Percentiles rank a stretch among this genome's conserved stretches.
These are phyloP conservation scores for Brachionus sp. DNA, from an alignment of 1,140 invertebrate genomes.

Conservation along the genomic window DNA sequence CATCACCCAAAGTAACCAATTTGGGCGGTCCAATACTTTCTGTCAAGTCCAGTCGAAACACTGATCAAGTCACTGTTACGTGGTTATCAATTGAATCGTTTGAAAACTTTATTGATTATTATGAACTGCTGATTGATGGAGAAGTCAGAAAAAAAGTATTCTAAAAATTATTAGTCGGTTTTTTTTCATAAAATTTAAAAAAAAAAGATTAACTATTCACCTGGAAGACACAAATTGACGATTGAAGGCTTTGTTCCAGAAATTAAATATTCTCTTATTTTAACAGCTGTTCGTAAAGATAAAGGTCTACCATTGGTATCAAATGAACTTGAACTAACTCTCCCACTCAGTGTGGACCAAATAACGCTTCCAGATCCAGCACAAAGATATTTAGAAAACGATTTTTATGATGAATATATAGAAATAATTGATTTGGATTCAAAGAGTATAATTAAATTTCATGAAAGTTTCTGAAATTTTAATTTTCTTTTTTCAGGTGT, in stretches of 20 bases:
- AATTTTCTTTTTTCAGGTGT: background rate
- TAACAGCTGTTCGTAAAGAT: constrained; percentile 52
- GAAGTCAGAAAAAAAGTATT: constrained; percentile 53
- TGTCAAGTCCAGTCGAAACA: constrained; percentile 52
- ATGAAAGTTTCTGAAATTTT: too few species aligned
- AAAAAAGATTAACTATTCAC: constrained; percentile 52
- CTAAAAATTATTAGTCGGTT: background rate
- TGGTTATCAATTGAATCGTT: constrained; percentile 55
- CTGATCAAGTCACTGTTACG: constrained; percentile 52
- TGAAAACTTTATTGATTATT: constrained; percentile 52
- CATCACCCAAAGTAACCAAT: constrained; percentile 50
- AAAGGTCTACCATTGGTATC: constrained; percentile 51
- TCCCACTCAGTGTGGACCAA: constrained; percentile 52
- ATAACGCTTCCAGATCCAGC: constrained; percentile 52
- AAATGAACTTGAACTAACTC: constrained; percentile 55
- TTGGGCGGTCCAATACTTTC: constrained; percentile 57
- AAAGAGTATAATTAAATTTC: constrained; percentile 49
- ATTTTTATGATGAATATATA: constrained; percentile 57
- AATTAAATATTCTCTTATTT: constrained; percentile 53
- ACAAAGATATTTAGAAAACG: constrained; percentile 51
- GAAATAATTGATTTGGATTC: constrained; percentile 54
- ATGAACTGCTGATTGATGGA: constrained; percentile 55
- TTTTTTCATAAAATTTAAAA: constrained; percentile 49
- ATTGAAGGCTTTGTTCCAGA: constrained; percentile 55
- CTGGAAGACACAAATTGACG: constrained; percentile 55